Evolutionary conservation across 2,888 invertebrate species (phyloP).

Genomic region (Amphipoea oculea): DNA sequence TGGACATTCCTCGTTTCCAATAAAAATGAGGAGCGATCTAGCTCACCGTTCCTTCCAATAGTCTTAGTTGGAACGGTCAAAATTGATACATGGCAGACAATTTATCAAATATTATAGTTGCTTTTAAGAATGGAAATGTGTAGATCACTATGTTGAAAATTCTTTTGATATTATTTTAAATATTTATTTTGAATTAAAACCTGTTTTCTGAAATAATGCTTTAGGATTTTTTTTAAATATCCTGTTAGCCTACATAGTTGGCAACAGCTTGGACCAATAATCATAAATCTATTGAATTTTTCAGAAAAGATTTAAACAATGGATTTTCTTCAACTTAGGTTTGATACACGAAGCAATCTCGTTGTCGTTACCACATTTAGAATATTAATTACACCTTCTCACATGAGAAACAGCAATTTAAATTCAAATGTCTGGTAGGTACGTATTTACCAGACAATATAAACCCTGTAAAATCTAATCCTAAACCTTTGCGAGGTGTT

Average conservation of each 20-base stretch:
- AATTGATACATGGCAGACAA: constrained; percentile 35
- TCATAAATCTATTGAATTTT: neutral
- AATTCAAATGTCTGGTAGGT: constrained; percentile 10
- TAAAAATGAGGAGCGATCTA: constrained; percentile 53
- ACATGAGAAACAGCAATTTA: neutral
- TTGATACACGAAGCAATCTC: neutral
- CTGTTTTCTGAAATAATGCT: neutral
- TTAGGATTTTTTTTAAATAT: neutral
- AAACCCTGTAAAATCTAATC: constrained; percentile 31
- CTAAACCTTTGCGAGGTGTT: constrained; percentile 40
- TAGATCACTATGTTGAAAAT: neutral
- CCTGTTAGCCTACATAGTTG: neutral
- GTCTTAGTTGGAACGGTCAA: constrained; percentile 48
- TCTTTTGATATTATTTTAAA: neutral
- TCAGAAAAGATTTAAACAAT: neutral
- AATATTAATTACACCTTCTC: neutral
- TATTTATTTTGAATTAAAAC: neutral
- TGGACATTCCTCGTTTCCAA: constrained; percentile 42
- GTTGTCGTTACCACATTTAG: neutral
- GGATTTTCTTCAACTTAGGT: no score
- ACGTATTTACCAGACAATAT: neutral
- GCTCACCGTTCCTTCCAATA: constrained; percentile 39
- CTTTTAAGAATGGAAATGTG: constrained; percentile 15
- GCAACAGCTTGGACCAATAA: neutral
- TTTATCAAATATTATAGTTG: constrained; percentile 39